Conservation (phyloP, 2,888 invertebrate species). For the Acanthosepion lycidas region DNA sequence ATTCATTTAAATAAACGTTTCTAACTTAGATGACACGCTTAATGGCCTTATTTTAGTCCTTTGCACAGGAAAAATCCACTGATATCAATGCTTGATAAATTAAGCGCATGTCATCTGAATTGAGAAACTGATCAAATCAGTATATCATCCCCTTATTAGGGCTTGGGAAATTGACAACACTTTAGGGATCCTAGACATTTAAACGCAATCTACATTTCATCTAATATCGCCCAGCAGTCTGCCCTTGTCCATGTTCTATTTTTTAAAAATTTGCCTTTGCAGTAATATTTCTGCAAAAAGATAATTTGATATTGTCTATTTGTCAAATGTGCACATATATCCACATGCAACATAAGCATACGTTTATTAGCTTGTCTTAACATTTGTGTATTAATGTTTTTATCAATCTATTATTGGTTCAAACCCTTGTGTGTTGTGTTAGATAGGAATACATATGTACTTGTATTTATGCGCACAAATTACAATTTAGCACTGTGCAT, state of each 20-base stretch:
- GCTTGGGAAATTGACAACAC: too few relatives aligned
- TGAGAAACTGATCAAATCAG: too few relatives aligned
- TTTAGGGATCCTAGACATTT: background rate
- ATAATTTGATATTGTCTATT: background rate
- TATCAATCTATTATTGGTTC: background rate
- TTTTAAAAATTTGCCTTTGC: background rate
- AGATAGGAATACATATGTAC: too few relatives aligned
- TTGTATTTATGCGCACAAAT: too few relatives aligned
- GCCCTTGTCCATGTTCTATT: background rate
- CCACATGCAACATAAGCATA: constrained; percentile 4
- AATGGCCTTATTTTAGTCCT: too few relatives aligned
- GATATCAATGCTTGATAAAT: too few relatives aligned
- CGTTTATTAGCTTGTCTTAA: background rate
- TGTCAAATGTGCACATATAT: background rate
- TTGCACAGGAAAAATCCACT: too few relatives aligned
- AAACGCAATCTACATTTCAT: background rate
- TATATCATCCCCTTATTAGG: background rate
- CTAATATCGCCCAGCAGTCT: background rate
- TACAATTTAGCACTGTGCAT: too few relatives aligned
- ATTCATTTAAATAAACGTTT: background rate
- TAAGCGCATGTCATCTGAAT: too few relatives aligned
- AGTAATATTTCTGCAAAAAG: background rate
- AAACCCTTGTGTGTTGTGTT: too few relatives aligned
- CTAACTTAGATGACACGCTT: background rate
- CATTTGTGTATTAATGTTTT: background rate